Evolutionary conservation across 2,888 invertebrate genomes (phyloP).

Genomic region (Coleophora flavipennella): DNA sequence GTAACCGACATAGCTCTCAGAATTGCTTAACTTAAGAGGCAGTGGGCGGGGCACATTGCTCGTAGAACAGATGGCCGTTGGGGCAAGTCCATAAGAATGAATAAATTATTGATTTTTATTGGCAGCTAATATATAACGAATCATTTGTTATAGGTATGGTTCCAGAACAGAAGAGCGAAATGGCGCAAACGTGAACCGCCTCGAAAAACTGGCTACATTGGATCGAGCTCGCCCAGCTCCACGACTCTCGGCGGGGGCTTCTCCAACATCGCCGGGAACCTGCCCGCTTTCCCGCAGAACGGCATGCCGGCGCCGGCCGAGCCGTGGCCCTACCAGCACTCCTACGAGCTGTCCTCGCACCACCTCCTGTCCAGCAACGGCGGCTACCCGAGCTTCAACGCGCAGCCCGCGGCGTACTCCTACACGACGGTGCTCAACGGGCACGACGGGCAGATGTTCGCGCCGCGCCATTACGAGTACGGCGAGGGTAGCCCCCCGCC

Average conservation of each 20-base stretch:
- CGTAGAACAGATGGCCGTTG: too few relatives aligned
- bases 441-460: conserved; percentile 84
- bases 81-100: too few relatives aligned
- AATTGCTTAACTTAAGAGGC: too few relatives aligned
- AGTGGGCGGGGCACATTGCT: too few relatives aligned
- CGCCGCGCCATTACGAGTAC: conserved; percentile 75
- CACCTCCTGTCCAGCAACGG: conserved; percentile 80
- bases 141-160: conserved; percentile 76
- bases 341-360: conserved; percentile 83
- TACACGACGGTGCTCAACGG: conserved; percentile 80
- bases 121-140: too few relatives aligned
- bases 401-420: conserved; percentile 72
- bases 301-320: conserved; percentile 79
- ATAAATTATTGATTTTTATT: too few relatives aligned
- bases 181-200: conserved; percentile 96
- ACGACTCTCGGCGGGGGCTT: conserved; percentile 77
- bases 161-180: conserved; percentile 92
- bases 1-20: too few relatives aligned
- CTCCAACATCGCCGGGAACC: conserved; percentile 58
- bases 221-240: conserved; percentile 78
- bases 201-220: conserved; percentile 87
- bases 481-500: conserved; percentile 77
- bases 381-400: conserved; percentile 76
- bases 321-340: conserved; percentile 85
- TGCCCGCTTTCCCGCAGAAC: conserved; percentile 73